Evolutionary conservation across 2,113 vertebrate species (phyloP).

Genomic region (Sigmodon hispidus): DNA sequence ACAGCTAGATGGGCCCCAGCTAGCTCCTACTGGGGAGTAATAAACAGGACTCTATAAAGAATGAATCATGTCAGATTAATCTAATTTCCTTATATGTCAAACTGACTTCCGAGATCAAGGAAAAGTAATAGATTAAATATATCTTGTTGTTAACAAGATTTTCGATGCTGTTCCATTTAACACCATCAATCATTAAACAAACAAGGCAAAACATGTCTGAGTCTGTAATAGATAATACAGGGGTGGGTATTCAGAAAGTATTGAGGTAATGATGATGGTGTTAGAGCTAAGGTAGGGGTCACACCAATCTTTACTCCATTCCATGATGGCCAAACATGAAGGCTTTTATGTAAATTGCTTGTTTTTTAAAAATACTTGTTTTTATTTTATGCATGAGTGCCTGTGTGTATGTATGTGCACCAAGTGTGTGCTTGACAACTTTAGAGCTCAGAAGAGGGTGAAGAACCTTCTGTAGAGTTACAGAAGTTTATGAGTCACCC

Average conservation of each 20-base stretch:
- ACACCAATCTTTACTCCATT: neutral
- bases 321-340: neutral
- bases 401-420: neutral
- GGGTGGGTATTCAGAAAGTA: neutral
- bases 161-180: constrained; percentile 69
- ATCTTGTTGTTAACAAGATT: constrained; percentile 78
- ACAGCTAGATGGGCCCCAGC: constrained; percentile 68
- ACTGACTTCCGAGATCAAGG: constrained; percentile 77
- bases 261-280: neutral
- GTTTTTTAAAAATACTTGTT: neutral
- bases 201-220: constrained; percentile 52
- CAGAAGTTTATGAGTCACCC: too few species aligned
- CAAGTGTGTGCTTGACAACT: neutral
- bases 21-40: constrained; percentile 52
- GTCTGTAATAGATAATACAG: constrained; percentile 33
- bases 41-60: constrained; percentile 74
- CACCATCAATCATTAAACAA: constrained; percentile 75
- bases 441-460: neutral
- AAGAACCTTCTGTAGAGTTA: neutral
- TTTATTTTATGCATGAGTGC: neutral
- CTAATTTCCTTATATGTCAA: constrained; percentile 78
- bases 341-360: neutral
- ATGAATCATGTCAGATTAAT: constrained; percentile 79
- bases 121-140: constrained; percentile 78
- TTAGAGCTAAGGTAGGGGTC: neutral